Evolutionary conservation across 2,113 vertebrate species (phyloP), one percentile per base, ranked within the genome.

Genomic region (Stigmatopora argus): DNA sequence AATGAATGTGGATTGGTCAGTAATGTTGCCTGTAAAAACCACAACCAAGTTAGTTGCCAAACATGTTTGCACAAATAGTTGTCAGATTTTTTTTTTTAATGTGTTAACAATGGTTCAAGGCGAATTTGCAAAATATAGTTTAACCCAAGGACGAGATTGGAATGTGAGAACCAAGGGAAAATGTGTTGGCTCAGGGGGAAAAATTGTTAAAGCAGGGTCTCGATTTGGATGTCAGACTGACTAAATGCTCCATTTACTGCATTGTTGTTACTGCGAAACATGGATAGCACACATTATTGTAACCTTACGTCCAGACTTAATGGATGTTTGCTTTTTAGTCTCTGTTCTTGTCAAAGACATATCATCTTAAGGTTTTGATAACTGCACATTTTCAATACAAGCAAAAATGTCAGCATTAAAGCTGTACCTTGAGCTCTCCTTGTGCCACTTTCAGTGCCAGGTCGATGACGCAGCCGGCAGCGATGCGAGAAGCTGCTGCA

Each of bases 401-500:
- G 7, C 52, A 51, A 6, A 19, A 59, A 34, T 48, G 15, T 67
- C 8, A 53, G 15, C 18, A 2, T 11, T 52, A 65, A 41, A 66
- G 45, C 63, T 70, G n/a, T 53, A 83, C 96, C 95, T 94, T 96
- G 18, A 98, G 89, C 73, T 94, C 92, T 12, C 93, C 81, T 69
- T 90, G 90, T 53, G 94, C 95, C 85, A 98, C 94, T 78, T 91
- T 94, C 85, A 96, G 90, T 31, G 94, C 94, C 60, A 98, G 87
- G 70, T 98, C 94, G 0, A 92, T 94, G 73, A 98, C 93, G 0
- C 95, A 94, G 67, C 95, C 94, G 0, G 91, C 93, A 0, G 96
- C 95, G 79, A 93, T 91, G 5, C 94, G 93, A 0, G 96, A 94
- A 0, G 94, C 95, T 0, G 92, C 92, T 65, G 95, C 93, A 6